A percentile compares a stretch with the other conserved stretches of the same genome.
Evolutionary conservation across 2,797 vertebrate species (phyloP).

Genomic region (Menidia menidia): DNA sequence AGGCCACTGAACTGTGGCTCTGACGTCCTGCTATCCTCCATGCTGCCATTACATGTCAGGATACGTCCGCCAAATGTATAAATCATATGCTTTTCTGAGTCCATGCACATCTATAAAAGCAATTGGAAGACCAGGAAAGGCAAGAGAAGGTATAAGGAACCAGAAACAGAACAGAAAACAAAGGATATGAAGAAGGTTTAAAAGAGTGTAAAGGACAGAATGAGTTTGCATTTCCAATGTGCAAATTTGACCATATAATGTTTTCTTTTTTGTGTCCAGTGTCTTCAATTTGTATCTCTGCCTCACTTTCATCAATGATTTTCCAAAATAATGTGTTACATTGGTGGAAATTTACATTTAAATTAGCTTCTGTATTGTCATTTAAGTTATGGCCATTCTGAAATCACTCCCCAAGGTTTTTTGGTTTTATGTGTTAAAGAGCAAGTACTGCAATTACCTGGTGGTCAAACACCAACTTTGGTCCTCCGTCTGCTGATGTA

Average conservation of each 20-base stretch:
- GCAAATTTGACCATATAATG: neutral
- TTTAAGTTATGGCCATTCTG: no score
- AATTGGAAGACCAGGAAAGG: neutral
- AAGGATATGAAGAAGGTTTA: neutral
- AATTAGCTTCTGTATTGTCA: no score
- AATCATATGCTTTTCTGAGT: conserved; percentile 99
- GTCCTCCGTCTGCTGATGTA: conserved; percentile 94
- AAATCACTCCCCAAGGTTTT: no score
- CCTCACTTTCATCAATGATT: no score
- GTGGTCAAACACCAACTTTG: conserved; percentile 98
- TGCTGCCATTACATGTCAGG: conserved; percentile 94
- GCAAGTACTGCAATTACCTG: conserved; percentile 84
- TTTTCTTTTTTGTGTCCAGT: no score
- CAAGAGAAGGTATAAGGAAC: neutral
- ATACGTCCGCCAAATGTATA: conserved; percentile 98
- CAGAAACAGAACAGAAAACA: neutral
- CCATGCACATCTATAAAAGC: conserved; percentile 95
- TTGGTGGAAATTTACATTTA: no score
- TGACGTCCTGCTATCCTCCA: conserved; percentile 94
- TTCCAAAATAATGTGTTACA: no score
- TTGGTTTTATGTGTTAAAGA: neutral
- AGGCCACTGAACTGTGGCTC: conserved; percentile 98
- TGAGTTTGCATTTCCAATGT: neutral
- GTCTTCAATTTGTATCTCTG: no score
- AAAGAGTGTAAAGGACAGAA: neutral